Conservation (phyloP, 2,797 vertebrate species). For the Platalea minor region DNA sequence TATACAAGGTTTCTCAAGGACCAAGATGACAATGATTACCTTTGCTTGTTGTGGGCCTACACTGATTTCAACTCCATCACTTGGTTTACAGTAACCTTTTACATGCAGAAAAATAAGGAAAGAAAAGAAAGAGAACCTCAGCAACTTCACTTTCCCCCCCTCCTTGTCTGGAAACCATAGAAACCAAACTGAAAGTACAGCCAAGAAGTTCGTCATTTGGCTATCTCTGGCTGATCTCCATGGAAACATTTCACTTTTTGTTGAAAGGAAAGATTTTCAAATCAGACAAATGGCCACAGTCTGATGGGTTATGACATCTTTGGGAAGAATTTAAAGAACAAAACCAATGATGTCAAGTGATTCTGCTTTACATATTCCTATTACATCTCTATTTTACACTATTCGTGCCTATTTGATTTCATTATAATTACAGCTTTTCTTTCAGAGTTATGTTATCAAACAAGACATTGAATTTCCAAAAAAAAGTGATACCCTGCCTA, state of each 20-base stretch:
- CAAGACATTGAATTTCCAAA: neutral
- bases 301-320: slow-evolving; percentile 66
- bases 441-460: neutral
- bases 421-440: neutral
- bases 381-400: neutral
- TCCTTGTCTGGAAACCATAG: slow-evolving; percentile 80
- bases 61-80: slow-evolving; percentile 31
- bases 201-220: slow-evolving; percentile 80
- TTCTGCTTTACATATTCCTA: slow-evolving; percentile 40
- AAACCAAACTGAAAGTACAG: slow-evolving; percentile 79
- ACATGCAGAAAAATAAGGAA: neutral
- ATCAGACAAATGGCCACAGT: slow-evolving; percentile 64
- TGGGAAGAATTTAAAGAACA: slow-evolving; percentile 15
- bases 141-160: slow-evolving; percentile 60
- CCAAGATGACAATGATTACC: neutral
- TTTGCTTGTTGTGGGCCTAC: neutral
- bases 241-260: slow-evolving; percentile 78
- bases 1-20: neutral
- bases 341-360: neutral
- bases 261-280: slow-evolving; percentile 72
- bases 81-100: slow-evolving; percentile 63
- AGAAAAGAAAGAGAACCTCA: neutral
- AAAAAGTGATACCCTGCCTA: neutral
- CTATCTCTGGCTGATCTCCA: slow-evolving; percentile 82
- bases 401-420: neutral